Evolutionary conservation across 1,140 invertebrate species (phyloP).

Genomic region (Cecropterus lyciades): DNA sequence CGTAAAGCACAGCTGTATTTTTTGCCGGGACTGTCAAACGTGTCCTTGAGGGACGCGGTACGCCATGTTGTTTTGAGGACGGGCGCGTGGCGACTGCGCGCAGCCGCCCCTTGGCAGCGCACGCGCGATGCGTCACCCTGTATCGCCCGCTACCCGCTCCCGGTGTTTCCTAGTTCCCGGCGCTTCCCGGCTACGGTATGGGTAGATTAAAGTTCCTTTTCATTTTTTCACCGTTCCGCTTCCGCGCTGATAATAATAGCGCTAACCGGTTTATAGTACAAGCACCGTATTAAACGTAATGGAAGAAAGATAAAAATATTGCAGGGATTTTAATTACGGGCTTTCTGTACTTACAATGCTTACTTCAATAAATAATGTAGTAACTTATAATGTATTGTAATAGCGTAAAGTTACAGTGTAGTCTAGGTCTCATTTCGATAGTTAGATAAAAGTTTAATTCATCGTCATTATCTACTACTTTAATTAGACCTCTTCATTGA

Average conservation of each 20-base stretch:
- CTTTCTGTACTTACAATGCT: background rate
- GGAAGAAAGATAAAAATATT: background rate
- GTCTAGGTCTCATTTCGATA: no score
- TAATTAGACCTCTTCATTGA: no score
- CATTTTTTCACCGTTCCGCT: constrained; percentile 21
- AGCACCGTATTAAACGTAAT: constrained; percentile 2
- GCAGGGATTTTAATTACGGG: background rate
- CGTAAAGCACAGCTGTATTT: constrained; percentile 59
- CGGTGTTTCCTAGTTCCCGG: constrained; percentile 42
- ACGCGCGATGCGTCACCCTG: constrained; percentile 69
- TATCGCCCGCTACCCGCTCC: constrained; percentile 40
- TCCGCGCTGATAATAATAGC: constrained; percentile 23
- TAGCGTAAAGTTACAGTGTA: no score
- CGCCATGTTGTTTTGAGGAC: constrained; percentile 77
- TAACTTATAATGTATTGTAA: no score
- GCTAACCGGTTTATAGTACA: constrained; percentile 9
- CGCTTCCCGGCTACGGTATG: constrained; percentile 35
- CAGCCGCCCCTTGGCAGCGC: constrained; percentile 70
- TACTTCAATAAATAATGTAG: no score
- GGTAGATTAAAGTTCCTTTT: constrained; percentile 25
- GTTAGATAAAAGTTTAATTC: no score
- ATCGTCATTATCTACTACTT: no score
- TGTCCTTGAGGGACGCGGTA: constrained; percentile 69
- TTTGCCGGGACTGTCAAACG: constrained; percentile 64
- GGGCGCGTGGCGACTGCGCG: constrained; percentile 80